Evolutionary conservation across 2,888 invertebrate genomes (phyloP), one percentile per base, ranked within the genome.

Genomic region (Oligia fasciuncula): DNA sequence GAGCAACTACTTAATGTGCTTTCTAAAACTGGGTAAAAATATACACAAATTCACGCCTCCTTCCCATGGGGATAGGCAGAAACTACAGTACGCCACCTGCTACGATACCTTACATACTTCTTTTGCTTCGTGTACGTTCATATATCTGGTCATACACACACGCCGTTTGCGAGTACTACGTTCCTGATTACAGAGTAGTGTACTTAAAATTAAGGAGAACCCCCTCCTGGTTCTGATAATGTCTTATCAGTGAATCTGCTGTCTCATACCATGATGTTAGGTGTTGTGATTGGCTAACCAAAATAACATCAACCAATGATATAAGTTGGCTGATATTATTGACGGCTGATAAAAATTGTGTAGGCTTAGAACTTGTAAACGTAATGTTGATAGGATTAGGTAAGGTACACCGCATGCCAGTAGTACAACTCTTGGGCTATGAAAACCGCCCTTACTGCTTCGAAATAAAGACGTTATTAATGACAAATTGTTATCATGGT

Each of bases 301-400:
- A 68, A 76, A 80, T 68, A 76, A 17, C 40, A 51, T 40, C 62
- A 54, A 23, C 79, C 79, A 80, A 80, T 80, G 62, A 49, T 17
- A 62, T 29, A 23, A 46, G 23, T 29, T 76, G 46, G 76, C 40
- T 63, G 76, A 82, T 60, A 62, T 68, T 67, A 6, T 57, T 82
- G 80, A 80, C 62, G 54, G 35, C 76, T 82, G 83, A 80, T 80
- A 80, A 82, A 82, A 75, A 13, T 6, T 9, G 29, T 49, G 6
- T 82, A 76, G 62, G 62, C 62, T 76, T 79, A 81, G 65, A 82
- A 54, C 9, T 82, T 62, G 57, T 66, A 29, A 14, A 67, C 62
- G 1, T 81, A 35, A 51, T 60, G 51, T 46, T 43, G 43, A 71
- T 46, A 51, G 29, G 23, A 62, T 3, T 54, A 60, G 51, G 4